phyloP scores from a whole-genome alignment of 2,113 vertebrate species.

The Fulmarus glacialis region DNA sequence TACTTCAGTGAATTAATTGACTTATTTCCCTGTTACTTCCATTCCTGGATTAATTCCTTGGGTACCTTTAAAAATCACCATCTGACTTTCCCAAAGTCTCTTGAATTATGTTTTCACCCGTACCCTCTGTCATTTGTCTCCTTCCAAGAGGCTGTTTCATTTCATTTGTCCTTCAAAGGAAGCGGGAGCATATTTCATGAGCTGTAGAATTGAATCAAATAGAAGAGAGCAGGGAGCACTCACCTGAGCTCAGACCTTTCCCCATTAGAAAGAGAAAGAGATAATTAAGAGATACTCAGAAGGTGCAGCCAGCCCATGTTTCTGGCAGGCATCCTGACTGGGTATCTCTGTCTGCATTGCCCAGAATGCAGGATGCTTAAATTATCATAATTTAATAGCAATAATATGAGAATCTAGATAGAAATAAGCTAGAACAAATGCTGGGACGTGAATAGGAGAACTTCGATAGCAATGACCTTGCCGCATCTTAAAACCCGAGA shows the following conservation, averaged over 20 bases:
- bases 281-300: slow-evolving; percentile 66
- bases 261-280: slow-evolving; percentile 53
- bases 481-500: neutral
- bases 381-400: slow-evolving; percentile 48
- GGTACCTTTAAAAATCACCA: neutral
- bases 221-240: slow-evolving; percentile 16
- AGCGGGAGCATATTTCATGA: slow-evolving; percentile 36
- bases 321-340: slow-evolving; percentile 44
- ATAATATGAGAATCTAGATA: neutral
- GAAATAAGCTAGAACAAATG: slow-evolving; percentile 3
- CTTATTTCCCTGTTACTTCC: neutral
- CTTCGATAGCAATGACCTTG: neutral
- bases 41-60: slow-evolving; percentile 10
- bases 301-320: neutral
- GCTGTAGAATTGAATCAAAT: slow-evolving; percentile 38
- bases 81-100: neutral
- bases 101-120: neutral
- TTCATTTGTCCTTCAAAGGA: slow-evolving; percentile 42
- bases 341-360: neutral
- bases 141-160: slow-evolving; percentile 41
- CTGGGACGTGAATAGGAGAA: neutral
- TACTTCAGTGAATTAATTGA: neutral
- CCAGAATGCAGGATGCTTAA: slow-evolving; percentile 21
- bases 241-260: slow-evolving; percentile 65
- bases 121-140: slow-evolving; percentile 16